Evolutionary conservation across 2,888 invertebrate genomes (phyloP).

Genomic region (Caradrina clavipalpis): DNA sequence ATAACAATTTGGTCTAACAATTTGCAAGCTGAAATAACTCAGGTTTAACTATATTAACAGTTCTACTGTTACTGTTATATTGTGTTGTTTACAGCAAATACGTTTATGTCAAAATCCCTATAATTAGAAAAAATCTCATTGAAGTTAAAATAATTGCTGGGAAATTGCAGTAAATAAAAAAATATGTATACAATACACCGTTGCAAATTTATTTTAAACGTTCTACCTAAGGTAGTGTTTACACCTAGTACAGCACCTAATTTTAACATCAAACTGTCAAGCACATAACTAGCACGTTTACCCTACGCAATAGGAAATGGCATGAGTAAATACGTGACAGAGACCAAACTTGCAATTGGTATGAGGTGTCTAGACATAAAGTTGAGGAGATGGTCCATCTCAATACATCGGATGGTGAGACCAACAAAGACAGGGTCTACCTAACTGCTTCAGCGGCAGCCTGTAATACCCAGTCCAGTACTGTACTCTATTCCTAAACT

Average conservation of each 20-base stretch:
- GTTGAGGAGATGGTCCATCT: not conserved
- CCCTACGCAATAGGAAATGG: constrained; percentile 47
- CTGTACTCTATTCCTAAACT: too few relatives aligned
- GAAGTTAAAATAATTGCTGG: not conserved
- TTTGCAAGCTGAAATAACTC: constrained; percentile 49
- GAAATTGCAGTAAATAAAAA: constrained; percentile 14
- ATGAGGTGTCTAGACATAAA: not conserved
- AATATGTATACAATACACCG: constrained; percentile 22
- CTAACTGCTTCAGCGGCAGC: not conserved
- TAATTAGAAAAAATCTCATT: not conserved
- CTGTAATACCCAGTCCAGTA: not conserved
- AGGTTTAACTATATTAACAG: constrained; percentile 34
- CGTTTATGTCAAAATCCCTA: not conserved
- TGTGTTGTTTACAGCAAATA: constrained; percentile 15
- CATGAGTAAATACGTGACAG: constrained; percentile 13
- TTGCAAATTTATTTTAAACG: constrained; percentile 44
- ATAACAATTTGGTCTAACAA: constrained; percentile 51
- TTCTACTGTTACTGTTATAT: constrained; percentile 4
- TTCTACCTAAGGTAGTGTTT: constrained; percentile 57
- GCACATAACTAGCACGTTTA: constrained; percentile 55
- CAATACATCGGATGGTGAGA: not conserved
- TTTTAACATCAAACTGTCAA: constrained; percentile 65
- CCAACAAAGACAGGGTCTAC: not conserved
- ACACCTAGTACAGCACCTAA: constrained; percentile 63
- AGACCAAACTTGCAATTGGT: not conserved